Evolutionary conservation across 2,888 invertebrate species (phyloP).

Genomic region (Rhyacophila evoluta): DNA sequence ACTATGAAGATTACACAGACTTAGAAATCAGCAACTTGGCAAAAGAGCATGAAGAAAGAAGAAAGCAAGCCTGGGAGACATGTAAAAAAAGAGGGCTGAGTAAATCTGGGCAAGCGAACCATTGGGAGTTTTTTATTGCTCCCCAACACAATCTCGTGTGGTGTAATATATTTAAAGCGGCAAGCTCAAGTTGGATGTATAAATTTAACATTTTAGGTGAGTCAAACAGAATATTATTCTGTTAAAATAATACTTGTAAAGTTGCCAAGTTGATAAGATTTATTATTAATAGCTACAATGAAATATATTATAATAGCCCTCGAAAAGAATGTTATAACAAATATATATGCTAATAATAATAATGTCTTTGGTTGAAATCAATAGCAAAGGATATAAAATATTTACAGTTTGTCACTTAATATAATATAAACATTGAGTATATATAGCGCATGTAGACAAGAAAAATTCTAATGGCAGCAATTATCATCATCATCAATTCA

Average conservation of each 20-base stretch:
- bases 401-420: too few species aligned
- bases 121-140: slow-evolving; percentile 80
- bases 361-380: too few species aligned
- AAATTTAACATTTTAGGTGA: slow-evolving; percentile 81
- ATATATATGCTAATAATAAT: too few species aligned
- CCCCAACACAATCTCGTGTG: slow-evolving; percentile 77
- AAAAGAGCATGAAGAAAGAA: slow-evolving; percentile 67
- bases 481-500: too few species aligned
- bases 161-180: slow-evolving; percentile 83
- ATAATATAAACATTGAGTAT: too few species aligned
- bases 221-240: slow-evolving; percentile 37
- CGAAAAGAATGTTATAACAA: too few species aligned
- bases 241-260: not conserved
- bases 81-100: slow-evolving; percentile 65
- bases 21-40: slow-evolving; percentile 63
- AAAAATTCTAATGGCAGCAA: too few species aligned
- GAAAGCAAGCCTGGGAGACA: slow-evolving; percentile 64
- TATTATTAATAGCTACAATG: too few species aligned
- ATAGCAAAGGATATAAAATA: too few species aligned
- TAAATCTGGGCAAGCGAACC: slow-evolving; percentile 70
- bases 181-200: slow-evolving; percentile 85
- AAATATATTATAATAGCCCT: too few species aligned
- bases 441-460: too few species aligned
- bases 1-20: slow-evolving; percentile 61
- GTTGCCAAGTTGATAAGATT: not conserved